Percentiles rank a stretch among this genome's conserved stretches.
These are phyloP conservation scores for Fistularia tabacaria DNA, from an alignment of 2,797 vertebrate genomes.

Conservation along the genomic window DNA sequence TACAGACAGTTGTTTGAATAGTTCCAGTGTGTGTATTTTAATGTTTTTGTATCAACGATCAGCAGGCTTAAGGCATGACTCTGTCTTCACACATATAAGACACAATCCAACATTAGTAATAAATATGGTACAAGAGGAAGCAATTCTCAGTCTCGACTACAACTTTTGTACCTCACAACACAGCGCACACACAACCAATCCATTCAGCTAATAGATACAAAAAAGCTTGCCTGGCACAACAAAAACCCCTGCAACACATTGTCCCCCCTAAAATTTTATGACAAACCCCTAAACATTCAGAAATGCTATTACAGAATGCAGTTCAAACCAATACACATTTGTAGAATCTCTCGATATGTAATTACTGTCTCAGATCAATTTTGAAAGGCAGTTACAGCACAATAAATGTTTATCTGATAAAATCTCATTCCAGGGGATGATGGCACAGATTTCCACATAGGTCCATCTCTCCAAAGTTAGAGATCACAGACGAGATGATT, in stretches of 20 bases:
- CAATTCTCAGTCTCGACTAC: conserved; percentile 42
- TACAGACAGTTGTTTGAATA: conserved; percentile 33
- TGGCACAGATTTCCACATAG: conserved; percentile 39
- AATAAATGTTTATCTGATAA: conserved; percentile 30
- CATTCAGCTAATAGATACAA: conserved; percentile 3
- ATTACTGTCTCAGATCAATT: conserved; percentile 21
- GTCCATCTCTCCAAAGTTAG: no score
- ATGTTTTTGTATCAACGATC: conserved; percentile 62
- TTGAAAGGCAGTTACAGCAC: conserved; percentile 47
- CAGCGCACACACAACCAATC: conserved; percentile 24
- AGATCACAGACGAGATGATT: no score
- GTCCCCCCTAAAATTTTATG: not conserved
- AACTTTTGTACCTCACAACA: conserved; percentile 43
- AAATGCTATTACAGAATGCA: conserved; percentile 27
- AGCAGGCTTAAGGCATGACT: conserved; percentile 76
- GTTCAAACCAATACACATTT: conserved; percentile 24
- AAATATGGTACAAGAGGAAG: conserved; percentile 67
- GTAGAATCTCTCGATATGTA: conserved; percentile 18
- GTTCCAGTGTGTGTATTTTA: conserved; percentile 77
- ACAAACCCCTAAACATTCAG: conserved; percentile 23
- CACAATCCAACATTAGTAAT: conserved; percentile 64
- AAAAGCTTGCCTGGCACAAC: conserved; percentile 13
- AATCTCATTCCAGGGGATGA: conserved; percentile 28
- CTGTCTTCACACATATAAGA: conserved; percentile 46
- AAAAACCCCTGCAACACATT: conserved; percentile 28